Evolutionary conservation across 2,888 invertebrate species (phyloP), one percentile per base, ranked within the genome.

Genomic region (Microchrysa polita): DNA sequence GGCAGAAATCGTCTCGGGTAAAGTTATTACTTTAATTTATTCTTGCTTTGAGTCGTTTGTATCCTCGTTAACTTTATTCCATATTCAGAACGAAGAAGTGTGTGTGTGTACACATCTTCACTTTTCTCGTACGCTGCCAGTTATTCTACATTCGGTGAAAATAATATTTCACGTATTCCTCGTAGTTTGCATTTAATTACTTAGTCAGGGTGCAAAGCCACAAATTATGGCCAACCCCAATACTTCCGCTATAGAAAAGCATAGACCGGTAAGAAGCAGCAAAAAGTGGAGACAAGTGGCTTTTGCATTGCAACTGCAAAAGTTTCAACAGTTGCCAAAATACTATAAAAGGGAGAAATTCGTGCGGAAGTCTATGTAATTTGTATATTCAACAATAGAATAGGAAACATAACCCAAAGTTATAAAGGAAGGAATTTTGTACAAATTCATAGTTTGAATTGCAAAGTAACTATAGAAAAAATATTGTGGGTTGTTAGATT

Each of bases 281-380:
- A 48, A 12, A n/a, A 48, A 4, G 48, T 12, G 2, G 27, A 12
- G 48, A 48, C 48, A 48, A 48, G 48, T 48, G 48, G 48, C 18
- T 22, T 55, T 55, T 20, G 10, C 10, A 10, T 55, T 18, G 20
- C 55, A n/a, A 20, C 55, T 22, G 20, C 18, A 20, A 55, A 55
- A 55, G 10, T 55, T 55, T 55, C 20, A 55, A 16, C 20, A 16
- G 20, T 59, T 14, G 7, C 23, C 59, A 23, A 22, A 14, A 20
- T 23, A 23, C n/a, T n/a, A n/a, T 22, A 59, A 55, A 20, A n/a
- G 14, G 52, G 18, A 40, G 18, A n/a, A 22, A 60, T 10, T 60
- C 27, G 60, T 27, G 18, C 40, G 34, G 61, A 61, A 40, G 61
- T 34, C n/a, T 40, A 61, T 61, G 61, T 61, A 61, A 34, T 61